Evolutionary conservation across 1,140 invertebrate genomes (phyloP), one percentile per base, ranked within the genome.

Genomic region (Vanessa atalanta): DNA sequence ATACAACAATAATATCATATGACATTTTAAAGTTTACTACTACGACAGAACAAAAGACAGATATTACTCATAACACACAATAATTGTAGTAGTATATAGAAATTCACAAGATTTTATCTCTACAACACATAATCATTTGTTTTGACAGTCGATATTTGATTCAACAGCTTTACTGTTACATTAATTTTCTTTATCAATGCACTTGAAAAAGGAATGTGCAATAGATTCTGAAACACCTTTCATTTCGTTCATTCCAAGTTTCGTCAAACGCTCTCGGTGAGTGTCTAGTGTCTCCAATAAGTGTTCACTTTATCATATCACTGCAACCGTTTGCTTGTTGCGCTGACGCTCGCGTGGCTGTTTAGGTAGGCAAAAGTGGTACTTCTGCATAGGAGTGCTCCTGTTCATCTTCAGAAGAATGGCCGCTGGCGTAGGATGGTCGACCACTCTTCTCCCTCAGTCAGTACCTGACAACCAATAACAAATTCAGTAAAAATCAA

Each of bases 391-490:
- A 88, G 13, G 81, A 78, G 20, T 79, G 70, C 61, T 90, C 86
- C 57, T 85, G 83, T 65, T 91, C 89, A 8, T 90, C 90, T 67
- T 91, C 90, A 61, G 87, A 91, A 88, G 90, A 92, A 86, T 92
- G 89, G 79, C 84, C 84, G 81, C 87, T 87, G 74, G 84, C 70
- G 74, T 87, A 87, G 67, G 83, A 82, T 16, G 87, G 80, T 72
- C 85, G 87, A 76, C 85, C 90, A 92, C 84, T 89, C 89, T 91
- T 92, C 83, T 89, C 87, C 82, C 87, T 85, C 82, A 90, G 88
- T 92, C 89, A 92, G 89, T 92, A 92, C 73, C 90, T 92, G 75
- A n/a, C 67, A n/a, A 76, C 75, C 47, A 65, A 68, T 31, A 65
- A 50, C 57, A 37, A 14, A 15, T 1, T 31, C 14, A 53, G 37